Evolutionary conservation across 2,797 vertebrate species (phyloP).

Genomic region (Diplodus sargus): DNA sequence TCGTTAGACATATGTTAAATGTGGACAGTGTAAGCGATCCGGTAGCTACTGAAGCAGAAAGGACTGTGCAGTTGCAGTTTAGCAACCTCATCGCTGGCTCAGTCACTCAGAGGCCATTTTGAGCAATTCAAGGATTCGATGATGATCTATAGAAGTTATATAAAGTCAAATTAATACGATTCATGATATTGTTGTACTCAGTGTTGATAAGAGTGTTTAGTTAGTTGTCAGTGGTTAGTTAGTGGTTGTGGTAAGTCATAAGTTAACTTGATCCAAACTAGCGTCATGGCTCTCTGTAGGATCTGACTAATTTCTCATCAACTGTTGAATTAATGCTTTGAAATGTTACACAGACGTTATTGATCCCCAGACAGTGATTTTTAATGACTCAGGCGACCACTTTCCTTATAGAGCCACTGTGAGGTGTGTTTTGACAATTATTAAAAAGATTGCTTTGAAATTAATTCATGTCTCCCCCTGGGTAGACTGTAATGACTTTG

Average conservation of each 20-base stretch:
- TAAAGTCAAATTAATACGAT: background rate
- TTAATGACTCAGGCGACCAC: background rate
- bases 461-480: too few relatives aligned
- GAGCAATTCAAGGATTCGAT: background rate
- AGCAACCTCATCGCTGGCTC: background rate
- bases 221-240: background rate
- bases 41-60: constrained; percentile 13
- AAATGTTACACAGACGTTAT: background rate
- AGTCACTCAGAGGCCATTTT: background rate
- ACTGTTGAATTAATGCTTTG: background rate
- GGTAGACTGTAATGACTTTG: background rate
- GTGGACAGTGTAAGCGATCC: constrained; percentile 19
- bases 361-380: background rate
- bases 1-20: constrained; percentile 48
- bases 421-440: constrained; percentile 8
- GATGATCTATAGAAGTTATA: background rate
- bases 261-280: background rate
- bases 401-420: background rate
- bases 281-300: background rate
- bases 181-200: background rate
- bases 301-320: too few relatives aligned
- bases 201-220: background rate
- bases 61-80: constrained; percentile 27
- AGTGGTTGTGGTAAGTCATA: too few relatives aligned
- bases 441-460: background rate